phyloP scores from a whole-genome alignment of 2,113 vertebrate species.

The Caranx melampygus region DNA sequence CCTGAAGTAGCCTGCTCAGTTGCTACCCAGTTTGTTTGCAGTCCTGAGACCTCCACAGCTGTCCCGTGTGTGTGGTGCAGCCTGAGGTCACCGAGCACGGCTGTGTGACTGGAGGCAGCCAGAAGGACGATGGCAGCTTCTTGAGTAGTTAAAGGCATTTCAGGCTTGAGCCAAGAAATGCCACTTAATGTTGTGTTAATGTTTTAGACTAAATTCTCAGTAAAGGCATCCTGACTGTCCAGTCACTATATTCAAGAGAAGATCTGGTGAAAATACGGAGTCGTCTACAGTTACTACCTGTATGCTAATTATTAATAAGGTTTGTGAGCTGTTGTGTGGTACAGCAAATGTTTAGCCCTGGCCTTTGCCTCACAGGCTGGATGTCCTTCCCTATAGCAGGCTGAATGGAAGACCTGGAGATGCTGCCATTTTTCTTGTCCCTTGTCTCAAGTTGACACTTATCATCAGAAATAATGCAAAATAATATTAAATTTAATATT shows the following conservation, averaged over 20 bases:
- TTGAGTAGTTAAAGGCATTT: neutral
- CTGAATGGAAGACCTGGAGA: neutral
- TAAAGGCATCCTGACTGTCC: too few species aligned
- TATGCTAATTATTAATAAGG: neutral
- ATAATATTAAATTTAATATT: too few species aligned
- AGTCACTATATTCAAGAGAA: too few species aligned
- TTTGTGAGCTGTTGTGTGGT: neutral
- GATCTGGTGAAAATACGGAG: too few species aligned
- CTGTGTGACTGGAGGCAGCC: neutral
- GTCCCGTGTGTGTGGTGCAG: slow-evolving; percentile 28
- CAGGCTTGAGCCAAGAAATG: neutral
- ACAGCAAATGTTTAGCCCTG: neutral
- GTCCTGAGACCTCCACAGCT: slow-evolving; percentile 34
- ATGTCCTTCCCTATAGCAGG: neutral
- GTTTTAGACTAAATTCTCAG: too few species aligned
- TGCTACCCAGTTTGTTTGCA: slow-evolving; percentile 34
- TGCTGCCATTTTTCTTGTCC: too few species aligned
- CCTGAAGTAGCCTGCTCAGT: slow-evolving; percentile 26
- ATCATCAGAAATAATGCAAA: too few species aligned
- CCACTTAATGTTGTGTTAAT: too few species aligned
- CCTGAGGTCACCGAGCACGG: neutral
- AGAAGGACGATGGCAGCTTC: neutral
- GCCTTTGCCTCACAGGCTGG: too few species aligned
- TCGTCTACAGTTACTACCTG: neutral
- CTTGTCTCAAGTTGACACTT: too few species aligned